Evolutionary conservation across 2,888 invertebrate species (phyloP).

Genomic region (Rapana venosa): DNA sequence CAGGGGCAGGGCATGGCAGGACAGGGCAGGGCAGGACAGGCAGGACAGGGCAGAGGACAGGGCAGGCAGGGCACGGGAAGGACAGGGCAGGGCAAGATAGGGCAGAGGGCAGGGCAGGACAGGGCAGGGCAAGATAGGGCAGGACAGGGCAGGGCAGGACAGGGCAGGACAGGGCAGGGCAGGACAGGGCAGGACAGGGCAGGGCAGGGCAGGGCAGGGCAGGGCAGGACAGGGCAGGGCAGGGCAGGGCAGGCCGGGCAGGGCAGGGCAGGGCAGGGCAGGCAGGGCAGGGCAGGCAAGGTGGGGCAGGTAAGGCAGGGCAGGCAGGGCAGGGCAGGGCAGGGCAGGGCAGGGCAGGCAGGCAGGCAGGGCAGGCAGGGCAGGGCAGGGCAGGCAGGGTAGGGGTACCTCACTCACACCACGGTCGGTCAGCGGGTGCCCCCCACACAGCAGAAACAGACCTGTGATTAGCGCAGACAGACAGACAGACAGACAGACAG

Average conservation of each 20-base stretch:
- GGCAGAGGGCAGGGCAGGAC: no score
- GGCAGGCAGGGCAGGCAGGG: slow-evolving; percentile 5
- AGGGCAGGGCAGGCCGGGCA: neutral
- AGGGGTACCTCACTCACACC: no score
- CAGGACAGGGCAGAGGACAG: neutral
- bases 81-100: neutral
- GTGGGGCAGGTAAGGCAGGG: no score
- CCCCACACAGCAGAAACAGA: no score
- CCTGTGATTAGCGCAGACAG: no score
- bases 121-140: neutral
- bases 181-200: neutral
- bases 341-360: neutral
- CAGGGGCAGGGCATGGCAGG: neutral
- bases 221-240: neutral
- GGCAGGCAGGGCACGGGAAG: no score
- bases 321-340: neutral
- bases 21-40: neutral
- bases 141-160: neutral
- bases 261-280: neutral
- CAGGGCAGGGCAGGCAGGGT: slow-evolving; percentile 14
- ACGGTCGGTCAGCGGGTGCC: no score
- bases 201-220: neutral
- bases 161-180: neutral
- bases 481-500: no score
- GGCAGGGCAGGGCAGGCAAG: neutral